Evolutionary conservation across 1,140 invertebrate genomes (phyloP).

Genomic region (Vollenhovia emeryi): DNA sequence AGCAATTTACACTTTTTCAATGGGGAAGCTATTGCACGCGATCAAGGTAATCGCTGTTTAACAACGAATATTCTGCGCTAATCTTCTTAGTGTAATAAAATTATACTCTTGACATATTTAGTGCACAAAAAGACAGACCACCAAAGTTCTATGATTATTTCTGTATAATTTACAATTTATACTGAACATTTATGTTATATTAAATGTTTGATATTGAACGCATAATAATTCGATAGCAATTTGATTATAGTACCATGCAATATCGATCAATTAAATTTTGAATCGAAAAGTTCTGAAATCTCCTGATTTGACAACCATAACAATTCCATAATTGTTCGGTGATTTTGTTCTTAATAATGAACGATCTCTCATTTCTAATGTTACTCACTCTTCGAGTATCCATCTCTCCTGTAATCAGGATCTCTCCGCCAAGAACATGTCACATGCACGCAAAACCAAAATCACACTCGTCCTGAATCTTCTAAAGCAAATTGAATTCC

Average conservation of each 20-base stretch:
- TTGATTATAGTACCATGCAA: not conserved
- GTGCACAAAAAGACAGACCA: not conserved
- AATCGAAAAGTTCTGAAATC: not conserved
- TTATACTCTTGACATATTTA: not conserved
- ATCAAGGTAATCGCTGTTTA: not conserved
- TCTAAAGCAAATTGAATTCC: not conserved
- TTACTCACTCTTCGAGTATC: slow-evolving; percentile 81
- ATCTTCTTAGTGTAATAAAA: not conserved
- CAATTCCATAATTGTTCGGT: not conserved
- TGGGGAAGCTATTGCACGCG: not conserved
- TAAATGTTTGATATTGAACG: too few species aligned
- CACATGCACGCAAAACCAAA: slow-evolving; percentile 40
- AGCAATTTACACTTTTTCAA: slow-evolving; percentile 1
- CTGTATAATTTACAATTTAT: not conserved
- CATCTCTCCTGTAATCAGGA: slow-evolving; percentile 71
- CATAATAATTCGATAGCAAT: not conserved
- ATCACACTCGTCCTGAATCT: slow-evolving; percentile 46
- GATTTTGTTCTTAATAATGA: not conserved
- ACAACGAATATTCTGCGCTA: slow-evolving; percentile 19
- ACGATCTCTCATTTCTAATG: not conserved
- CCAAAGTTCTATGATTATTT: not conserved
- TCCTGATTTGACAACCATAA: not conserved
- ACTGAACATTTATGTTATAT: too few species aligned
- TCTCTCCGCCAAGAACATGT: slow-evolving; percentile 58
- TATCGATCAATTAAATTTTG: not conserved